Conservation (phyloP, 2,113 vertebrate species). For the Bombycilla garrulus region DNA sequence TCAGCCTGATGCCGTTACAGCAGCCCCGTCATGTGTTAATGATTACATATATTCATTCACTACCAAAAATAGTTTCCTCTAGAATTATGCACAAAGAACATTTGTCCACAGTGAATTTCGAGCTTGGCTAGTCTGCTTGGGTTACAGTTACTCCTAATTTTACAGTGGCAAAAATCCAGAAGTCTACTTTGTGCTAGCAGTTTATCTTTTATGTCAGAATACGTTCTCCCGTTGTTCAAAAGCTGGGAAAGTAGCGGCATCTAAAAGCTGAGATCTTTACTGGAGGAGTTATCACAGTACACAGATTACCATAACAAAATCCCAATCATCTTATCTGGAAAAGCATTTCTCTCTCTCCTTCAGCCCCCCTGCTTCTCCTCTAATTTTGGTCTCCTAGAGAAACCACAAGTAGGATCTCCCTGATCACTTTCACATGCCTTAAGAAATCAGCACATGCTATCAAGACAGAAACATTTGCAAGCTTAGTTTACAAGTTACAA, state of each 20-base stretch:
- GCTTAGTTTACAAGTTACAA: neutral
- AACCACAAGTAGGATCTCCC: neutral
- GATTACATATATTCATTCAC: slow-evolving; percentile 61
- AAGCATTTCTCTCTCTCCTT: neutral
- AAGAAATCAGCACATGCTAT: neutral
- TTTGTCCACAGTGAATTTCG: slow-evolving; percentile 55
- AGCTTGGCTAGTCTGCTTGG: slow-evolving; percentile 49
- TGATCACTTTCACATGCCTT: neutral
- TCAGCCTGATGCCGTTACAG: slow-evolving; percentile 19
- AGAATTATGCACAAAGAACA: slow-evolving; percentile 66
- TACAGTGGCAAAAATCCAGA: slow-evolving; percentile 51
- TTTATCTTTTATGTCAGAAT: slow-evolving; percentile 28
- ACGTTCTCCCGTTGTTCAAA: neutral
- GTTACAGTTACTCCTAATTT: slow-evolving; percentile 59
- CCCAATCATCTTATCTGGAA: neutral
- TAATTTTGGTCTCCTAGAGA: neutral
- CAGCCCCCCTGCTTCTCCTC: neutral
- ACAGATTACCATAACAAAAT: neutral
- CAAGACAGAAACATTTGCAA: neutral
- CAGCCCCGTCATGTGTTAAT: slow-evolving; percentile 42
- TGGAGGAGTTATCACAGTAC: neutral
- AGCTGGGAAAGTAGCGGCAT: neutral
- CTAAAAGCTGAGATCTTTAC: neutral
- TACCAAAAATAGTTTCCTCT: slow-evolving; percentile 62
- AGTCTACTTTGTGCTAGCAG: slow-evolving; percentile 23